These are phyloP conservation scores for Pangasianodon hypophthalmus DNA, from an alignment of 2,113 vertebrate species.

Conservation along the genomic window DNA sequence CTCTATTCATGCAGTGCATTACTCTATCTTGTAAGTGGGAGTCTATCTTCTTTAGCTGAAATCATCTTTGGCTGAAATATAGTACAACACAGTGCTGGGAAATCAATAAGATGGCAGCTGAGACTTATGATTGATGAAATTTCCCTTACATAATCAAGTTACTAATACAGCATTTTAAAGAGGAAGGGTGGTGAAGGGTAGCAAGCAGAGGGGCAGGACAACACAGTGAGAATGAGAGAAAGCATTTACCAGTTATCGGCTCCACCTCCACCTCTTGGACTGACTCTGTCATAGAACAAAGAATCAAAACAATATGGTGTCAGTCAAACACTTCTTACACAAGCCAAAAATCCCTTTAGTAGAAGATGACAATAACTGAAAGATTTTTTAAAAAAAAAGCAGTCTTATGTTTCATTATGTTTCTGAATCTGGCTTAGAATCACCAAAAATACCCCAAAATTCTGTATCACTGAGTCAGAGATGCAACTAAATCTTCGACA, in stretches of 20 bases:
- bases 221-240: not conserved
- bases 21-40: not conserved
- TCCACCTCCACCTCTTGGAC: slow-evolving; percentile 71
- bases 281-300: slow-evolving; percentile 62
- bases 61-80: slow-evolving; percentile 9
- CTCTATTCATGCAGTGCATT: not conserved
- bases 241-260: slow-evolving; percentile 75
- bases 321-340: not conserved
- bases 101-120: slow-evolving; percentile 1
- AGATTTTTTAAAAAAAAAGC: not conserved
- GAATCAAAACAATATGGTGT: slow-evolving; percentile 17
- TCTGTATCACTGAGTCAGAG: not conserved
- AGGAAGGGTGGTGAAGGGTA: not conserved
- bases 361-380: not conserved
- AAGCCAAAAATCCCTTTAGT: not conserved
- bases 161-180: not conserved
- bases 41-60: not conserved
- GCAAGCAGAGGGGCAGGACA: not conserved
- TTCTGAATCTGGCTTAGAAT: not conserved
- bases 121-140: not conserved
- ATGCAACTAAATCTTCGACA: not conserved
- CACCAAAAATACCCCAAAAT: not conserved
- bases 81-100: not conserved
- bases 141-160: slow-evolving; percentile 8
- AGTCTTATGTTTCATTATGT: not conserved